Evolutionary conservation across 2,797 vertebrate species (phyloP), one percentile per base, ranked within the genome.

Genomic region (Acropternis orthonyx): DNA sequence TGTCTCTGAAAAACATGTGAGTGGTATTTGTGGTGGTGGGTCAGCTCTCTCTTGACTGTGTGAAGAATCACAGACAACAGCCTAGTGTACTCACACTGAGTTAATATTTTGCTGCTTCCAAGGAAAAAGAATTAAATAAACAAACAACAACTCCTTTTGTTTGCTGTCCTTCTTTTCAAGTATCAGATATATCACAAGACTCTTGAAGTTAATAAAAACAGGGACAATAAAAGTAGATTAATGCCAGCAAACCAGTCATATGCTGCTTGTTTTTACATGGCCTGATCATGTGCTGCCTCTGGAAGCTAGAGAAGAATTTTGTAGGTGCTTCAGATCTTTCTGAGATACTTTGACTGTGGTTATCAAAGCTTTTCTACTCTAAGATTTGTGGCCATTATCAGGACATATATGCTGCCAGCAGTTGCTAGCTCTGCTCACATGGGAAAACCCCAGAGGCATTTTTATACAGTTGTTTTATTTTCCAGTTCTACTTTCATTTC

Each of bases 11-110:
- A 92, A 96, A 91, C 92, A 97, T 97, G 94, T 95, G 97, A 97
- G 86, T 66, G 67, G 68, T 79, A 56, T 93, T 96, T 96, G 84
- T 86, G 96, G 93, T 59, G 88, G 74, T 92, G 91, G 89, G 92
- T 94, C 93, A 89, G 65, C 81, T 91, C 75, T 80, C 71, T 91
- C 89, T 94, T 71, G 89, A 95, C 94, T 91, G 89, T 96, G 96
- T 95, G 96, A 97, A 96, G 88, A 94, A 96, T 94, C 72, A 62
- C 86, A 96, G 71, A 97, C 96, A 97, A 96, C 79, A 93, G 92
- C 68, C 81, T 87, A 96, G 81, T 97, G 95, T 97, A 92, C 67
- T 88, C 84, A 51, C 49, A 44, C 76, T 55, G 87, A 92, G 89
- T 68, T 93, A 81, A 61, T 94, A 80, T 56, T 93, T 89, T 48